Conservation (phyloP, 2,797 vertebrate species). For the Anguilla pacifica region DNA sequence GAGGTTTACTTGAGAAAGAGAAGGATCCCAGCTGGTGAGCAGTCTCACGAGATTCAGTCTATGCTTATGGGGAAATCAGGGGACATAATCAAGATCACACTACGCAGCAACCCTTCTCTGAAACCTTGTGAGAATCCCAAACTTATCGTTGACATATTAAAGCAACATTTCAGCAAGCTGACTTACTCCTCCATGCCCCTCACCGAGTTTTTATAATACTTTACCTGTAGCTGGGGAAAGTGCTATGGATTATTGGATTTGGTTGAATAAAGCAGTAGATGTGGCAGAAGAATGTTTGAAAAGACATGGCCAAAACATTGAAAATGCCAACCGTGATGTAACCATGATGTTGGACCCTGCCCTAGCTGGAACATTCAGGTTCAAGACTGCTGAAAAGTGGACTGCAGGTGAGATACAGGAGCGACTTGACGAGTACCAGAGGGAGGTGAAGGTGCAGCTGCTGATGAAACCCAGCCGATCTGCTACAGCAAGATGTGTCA, state of each 20-base stretch:
- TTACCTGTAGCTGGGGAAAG: constrained; percentile 17
- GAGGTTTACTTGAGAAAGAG: not conserved
- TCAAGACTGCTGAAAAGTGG: constrained; percentile 15
- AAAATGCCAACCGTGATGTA: not conserved
- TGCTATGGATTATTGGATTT: constrained; percentile 19
- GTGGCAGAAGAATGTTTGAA: constrained; percentile 42
- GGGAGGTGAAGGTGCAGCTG: not conserved
- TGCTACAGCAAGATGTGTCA: not conserved
- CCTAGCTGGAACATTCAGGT: not conserved
- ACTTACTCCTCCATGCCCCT: constrained; percentile 38
- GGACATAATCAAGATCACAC: not conserved
- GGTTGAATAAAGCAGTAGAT: constrained; percentile 45
- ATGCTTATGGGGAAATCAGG: not conserved
- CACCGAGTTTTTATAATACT: constrained; percentile 42
- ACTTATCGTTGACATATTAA: constrained; percentile 34
- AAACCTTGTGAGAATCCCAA: not conserved
- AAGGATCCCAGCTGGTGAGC: not conserved
- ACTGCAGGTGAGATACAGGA: constrained; percentile 20
- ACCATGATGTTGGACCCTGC: constrained; percentile 18
- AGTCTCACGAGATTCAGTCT: not conserved
- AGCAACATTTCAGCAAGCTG: constrained; percentile 40
- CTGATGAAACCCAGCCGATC: not conserved
- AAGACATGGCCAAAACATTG: constrained; percentile 32
- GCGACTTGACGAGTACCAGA: not conserved
- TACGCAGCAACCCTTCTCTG: constrained; percentile 8